These are phyloP conservation scores for Etheostoma spectabile DNA, from an alignment of 2,113 vertebrate species.

Conservation along the genomic window DNA sequence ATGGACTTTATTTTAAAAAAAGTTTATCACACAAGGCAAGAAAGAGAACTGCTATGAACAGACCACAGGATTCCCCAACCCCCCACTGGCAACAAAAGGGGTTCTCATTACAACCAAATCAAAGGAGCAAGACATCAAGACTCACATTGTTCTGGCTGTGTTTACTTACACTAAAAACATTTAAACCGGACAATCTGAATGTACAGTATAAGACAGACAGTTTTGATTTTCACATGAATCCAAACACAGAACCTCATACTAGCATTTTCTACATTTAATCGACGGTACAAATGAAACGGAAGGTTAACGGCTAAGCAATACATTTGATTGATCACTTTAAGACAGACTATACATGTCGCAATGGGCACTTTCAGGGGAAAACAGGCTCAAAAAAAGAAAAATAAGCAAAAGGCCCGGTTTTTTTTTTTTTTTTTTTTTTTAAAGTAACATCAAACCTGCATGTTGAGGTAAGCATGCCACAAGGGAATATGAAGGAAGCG, in stretches of 20 bases:
- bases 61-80: constrained; percentile 85
- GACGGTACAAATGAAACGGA: constrained; percentile 76
- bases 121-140: constrained; percentile 83
- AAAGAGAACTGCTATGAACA: constrained; percentile 92
- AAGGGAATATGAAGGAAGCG: constrained; percentile 92
- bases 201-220: constrained; percentile 78
- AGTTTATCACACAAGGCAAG: constrained; percentile 93
- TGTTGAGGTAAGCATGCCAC: constrained; percentile 92
- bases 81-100: constrained; percentile 86
- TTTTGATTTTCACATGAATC: constrained; percentile 77
- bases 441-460: constrained; percentile 90
- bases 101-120: constrained; percentile 93
- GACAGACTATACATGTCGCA: constrained; percentile 76
- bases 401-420: constrained; percentile 56
- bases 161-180: constrained; percentile 79
- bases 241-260: constrained; percentile 74
- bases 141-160: constrained; percentile 80
- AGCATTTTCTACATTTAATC: constrained; percentile 67
- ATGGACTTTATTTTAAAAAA: constrained; percentile 95
- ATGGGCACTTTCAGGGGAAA: constrained; percentile 77
- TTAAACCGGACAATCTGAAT: constrained; percentile 74
- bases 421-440: constrained; percentile 57
- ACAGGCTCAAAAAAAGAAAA: constrained; percentile 48
- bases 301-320: constrained; percentile 75
- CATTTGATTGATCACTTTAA: constrained; percentile 77